These are phyloP conservation scores for Psilopsiagon aymara DNA, from an alignment of 2,113 vertebrate genomes.

Conservation along the genomic window DNA sequence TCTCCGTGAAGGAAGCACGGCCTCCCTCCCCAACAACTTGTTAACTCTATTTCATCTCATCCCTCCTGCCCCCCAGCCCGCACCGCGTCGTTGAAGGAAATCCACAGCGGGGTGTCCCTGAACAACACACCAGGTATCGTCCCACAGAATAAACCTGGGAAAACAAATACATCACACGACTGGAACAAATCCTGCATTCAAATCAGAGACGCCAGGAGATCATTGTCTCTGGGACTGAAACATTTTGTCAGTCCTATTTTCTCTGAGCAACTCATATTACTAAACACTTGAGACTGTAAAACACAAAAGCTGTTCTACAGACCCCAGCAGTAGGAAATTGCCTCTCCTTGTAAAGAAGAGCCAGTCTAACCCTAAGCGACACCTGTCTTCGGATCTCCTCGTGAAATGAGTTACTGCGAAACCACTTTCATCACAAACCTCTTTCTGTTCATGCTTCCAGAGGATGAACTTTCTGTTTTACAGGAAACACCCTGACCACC, in stretches of 20 bases:
- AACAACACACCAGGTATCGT: too few species aligned
- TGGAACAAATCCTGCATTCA: neutral
- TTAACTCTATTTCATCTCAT: fast-evolving
- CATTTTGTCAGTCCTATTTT: too few species aligned
- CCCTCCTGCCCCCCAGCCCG: neutral
- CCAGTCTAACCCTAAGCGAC: neutral
- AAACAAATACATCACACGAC: fast-evolving
- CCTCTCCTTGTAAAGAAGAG: neutral
- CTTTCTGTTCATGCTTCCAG: neutral
- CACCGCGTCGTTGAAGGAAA: neutral
- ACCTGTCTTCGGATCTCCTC: neutral
- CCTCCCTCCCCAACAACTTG: fast-evolving
- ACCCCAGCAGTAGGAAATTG: fast-evolving
- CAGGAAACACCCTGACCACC: neutral
- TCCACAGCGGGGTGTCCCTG: neutral
- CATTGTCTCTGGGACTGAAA: neutral
- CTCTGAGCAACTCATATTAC: neutral
- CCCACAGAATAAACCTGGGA: fast-evolving
- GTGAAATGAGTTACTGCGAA: neutral
- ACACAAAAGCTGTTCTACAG: neutral
- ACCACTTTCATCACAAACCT: neutral
- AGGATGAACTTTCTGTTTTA: neutral
- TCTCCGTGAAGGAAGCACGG: fast-evolving
- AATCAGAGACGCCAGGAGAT: neutral
- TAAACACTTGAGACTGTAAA: neutral